These are phyloP conservation scores for Mareca penelope DNA, from an alignment of 2,797 vertebrate genomes.

Conservation along the genomic window DNA sequence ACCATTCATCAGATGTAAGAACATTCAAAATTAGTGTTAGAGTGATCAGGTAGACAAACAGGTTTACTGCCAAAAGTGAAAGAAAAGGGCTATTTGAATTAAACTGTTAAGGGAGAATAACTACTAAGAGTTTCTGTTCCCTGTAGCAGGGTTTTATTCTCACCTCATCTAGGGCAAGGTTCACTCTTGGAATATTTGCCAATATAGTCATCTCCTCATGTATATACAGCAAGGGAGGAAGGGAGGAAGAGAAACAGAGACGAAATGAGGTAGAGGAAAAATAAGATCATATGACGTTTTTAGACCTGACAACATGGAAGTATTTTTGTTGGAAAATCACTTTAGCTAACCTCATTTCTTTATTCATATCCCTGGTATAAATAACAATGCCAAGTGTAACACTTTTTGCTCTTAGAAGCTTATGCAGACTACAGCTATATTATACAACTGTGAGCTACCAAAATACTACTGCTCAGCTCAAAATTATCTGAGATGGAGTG, in stretches of 20 bases:
- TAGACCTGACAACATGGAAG: neutral
- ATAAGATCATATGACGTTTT: neutral
- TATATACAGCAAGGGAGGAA: neutral
- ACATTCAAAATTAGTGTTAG: neutral
- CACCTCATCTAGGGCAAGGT: neutral
- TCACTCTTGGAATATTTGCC: neutral
- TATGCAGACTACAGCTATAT: neutral
- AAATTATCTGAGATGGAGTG: neutral
- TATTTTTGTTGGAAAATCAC: neutral
- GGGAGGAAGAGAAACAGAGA: neutral
- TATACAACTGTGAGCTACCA: neutral
- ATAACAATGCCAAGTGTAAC: neutral
- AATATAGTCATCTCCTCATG: neutral
- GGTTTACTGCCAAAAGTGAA: neutral
- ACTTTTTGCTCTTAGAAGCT: neutral
- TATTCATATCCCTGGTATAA: neutral
- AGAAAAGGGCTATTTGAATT: neutral
- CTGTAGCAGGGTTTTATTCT: neutral
- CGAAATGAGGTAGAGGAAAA: neutral
- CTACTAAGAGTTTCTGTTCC: neutral
- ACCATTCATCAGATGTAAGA: neutral
- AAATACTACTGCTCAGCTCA: neutral
- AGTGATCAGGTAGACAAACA: neutral
- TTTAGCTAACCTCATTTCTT: neutral
- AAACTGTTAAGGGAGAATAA: neutral